Evolutionary conservation across 1,140 invertebrate species (phyloP), one percentile per base, ranked within the genome.

Genomic region (Muscidifurax raptorellus): DNA sequence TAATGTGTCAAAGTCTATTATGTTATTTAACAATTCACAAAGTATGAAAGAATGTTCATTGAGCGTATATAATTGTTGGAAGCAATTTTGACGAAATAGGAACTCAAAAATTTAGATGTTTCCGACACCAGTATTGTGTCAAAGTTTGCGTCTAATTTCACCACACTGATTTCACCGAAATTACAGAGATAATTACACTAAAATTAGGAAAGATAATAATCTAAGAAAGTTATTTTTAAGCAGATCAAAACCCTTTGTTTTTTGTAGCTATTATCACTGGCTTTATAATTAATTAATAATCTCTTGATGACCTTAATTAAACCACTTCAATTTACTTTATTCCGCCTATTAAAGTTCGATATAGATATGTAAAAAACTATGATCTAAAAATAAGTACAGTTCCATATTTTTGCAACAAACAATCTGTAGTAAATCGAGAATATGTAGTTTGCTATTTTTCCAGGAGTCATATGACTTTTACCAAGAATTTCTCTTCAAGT

Each of bases 401-500:
- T 40, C 0, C 36, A 12, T 9, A 40, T 9, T 40, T 36, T 40
- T 40, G 36, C 36, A 40, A 40, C 36, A 40, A 40, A 40, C 10
- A 40, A 6, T 12, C 7, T 40, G 36, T 10, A 9, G 7, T 40
- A 9, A 9, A 40, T 40, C 36, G 10, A 40, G 15, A 47, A 47
- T 47, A 47, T n/a, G n/a, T n/a, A n/a, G n/a, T 40, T 40, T 40
- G 0, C 5, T 40, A 40, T 40, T 59, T 59, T 3, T 59, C 22
- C 6, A 22, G 52, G 4, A 47, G 6, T 1, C 9, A 10, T 12
- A 47, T n/a, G 3, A 47, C 40, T 75, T 44, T 75, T 75, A 75
- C 40, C 36, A 22, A 59, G 75, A 77, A 77, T 77, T 77, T 77
- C 75, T 77, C 75, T 77, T 30, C 9, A n/a, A 75, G 18, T 7